Evolutionary conservation across 2,888 invertebrate species (phyloP).

Genomic region (Oligia strigilis): DNA sequence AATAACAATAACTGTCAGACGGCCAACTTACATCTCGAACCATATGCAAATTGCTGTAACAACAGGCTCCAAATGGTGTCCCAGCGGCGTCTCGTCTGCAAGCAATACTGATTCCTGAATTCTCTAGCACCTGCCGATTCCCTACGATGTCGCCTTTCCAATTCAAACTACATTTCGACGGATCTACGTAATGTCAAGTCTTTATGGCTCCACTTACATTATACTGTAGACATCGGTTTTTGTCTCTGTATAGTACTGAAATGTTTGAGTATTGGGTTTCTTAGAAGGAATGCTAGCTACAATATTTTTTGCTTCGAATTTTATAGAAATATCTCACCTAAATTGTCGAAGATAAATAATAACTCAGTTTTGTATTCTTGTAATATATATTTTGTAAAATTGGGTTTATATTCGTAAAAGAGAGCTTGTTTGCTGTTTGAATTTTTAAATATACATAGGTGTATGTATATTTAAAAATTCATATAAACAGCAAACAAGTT

Average conservation of each 20-base stretch:
- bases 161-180: conserved; percentile 79
- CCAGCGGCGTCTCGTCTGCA: conserved; percentile 75
- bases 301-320: conserved; percentile 16
- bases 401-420: background rate
- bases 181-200: conserved; percentile 56
- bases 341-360: background rate
- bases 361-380: background rate
- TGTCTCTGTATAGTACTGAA: conserved; percentile 25
- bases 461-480: background rate
- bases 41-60: conserved; percentile 81
- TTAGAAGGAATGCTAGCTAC: conserved; percentile 19
- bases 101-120: conserved; percentile 80
- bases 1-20: conserved; percentile 63
- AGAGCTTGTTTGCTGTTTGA: too few species aligned
- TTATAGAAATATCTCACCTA: background rate
- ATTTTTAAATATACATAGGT: too few species aligned
- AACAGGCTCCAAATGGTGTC: conserved; percentile 74
- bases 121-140: conserved; percentile 81
- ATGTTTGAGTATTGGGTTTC: conserved; percentile 34
- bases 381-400: background rate
- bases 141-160: conserved; percentile 75
- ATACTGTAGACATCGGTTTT: conserved; percentile 33
- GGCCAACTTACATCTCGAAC: conserved; percentile 63
- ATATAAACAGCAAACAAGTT: conserved; percentile 54
- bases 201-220: conserved; percentile 58